Evolutionary conservation across 2,797 vertebrate species (phyloP), one percentile per base, ranked within the genome.

Genomic region (Momotus momota): DNA sequence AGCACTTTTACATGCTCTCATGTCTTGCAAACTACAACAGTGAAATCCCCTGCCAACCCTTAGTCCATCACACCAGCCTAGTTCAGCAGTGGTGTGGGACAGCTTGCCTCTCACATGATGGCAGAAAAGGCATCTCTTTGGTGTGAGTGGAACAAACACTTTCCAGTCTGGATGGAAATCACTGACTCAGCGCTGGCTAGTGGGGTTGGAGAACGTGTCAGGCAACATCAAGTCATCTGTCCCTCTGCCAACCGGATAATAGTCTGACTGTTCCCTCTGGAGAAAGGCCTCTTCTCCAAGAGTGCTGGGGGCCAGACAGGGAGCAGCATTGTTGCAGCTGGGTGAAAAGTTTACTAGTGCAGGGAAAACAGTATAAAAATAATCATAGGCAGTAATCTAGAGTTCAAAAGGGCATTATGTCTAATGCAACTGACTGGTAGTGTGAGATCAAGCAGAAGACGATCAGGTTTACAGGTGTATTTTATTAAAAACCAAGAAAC

Each of bases 271-370:
- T 89, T 92, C 35, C 22, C 58, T 26, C 75, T 48, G 69, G 49
- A 89, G 61, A 91, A 86, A 69, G 40, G 60, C 29, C 49, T 94
- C 79, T 78, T 87, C 69, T 91, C 45, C 22, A 10, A 25, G 57
- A 71, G 57, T 1, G 2, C 75, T 38, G 43, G 8, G 38, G 46
- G 49, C 33, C 64, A 67, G 49, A 73, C 86, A 92, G 69, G 2
- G 49, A 89, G 27, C 23, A 38, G 61, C 65, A 54, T 66, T 94
- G 79, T 80, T 83, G 79, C 35, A 88, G 35, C 29, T 75, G 89
- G 54, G 49, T 90, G 81, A 93, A 79, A 89, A 93, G 86, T 81
- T 92, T 92, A 71, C 29, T 61, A 61, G 38, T 67, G 61, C 35
- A 71, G 49, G 4, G 29, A 33, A 82, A 95, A 89, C 52, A 70